Conservation (phyloP, 2,888 invertebrate species). For the Sminthurides aquaticus region DNA sequence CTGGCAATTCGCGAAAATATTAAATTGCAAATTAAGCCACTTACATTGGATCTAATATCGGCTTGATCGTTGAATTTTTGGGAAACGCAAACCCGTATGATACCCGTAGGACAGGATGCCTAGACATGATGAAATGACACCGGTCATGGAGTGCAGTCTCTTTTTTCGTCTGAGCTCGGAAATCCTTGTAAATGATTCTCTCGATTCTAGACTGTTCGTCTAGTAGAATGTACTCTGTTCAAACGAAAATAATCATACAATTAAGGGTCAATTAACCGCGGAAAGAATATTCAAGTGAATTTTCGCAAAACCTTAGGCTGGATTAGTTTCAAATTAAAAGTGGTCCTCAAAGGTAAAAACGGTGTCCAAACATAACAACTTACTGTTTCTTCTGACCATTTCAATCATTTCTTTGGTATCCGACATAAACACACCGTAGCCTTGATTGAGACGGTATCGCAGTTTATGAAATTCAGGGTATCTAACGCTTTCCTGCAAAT, state of each 20-base stretch:
- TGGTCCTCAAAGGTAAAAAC: too few species aligned
- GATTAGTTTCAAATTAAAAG: too few species aligned
- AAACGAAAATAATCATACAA: slow-evolving; percentile 1
- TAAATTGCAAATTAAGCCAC: too few species aligned
- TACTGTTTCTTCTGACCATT: slow-evolving; percentile 24
- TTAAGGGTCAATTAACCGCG: not conserved
- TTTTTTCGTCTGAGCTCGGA: slow-evolving; percentile 47
- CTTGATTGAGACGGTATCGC: slow-evolving; percentile 29
- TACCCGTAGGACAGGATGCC: slow-evolving; percentile 58
- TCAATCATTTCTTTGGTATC: slow-evolving; percentile 39
- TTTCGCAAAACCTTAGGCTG: too few species aligned
- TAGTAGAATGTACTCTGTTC: slow-evolving; percentile 36
- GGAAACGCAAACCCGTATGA: slow-evolving; percentile 68
- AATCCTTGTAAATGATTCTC: slow-evolving; percentile 40
- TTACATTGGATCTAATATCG: slow-evolving; percentile 64
- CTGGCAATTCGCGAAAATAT: too few species aligned
- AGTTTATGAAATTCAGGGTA: slow-evolving; percentile 41
- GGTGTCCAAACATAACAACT: too few species aligned
- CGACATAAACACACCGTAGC: slow-evolving; percentile 33
- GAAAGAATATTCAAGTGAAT: not conserved
- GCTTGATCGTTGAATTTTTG: slow-evolving; percentile 54
- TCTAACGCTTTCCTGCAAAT: slow-evolving; percentile 18
- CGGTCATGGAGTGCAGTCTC: slow-evolving; percentile 56
- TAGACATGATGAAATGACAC: slow-evolving; percentile 70
- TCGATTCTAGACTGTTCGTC: slow-evolving; percentile 41